Percentiles rank a stretch among this genome's conserved stretches.
Conservation (phyloP, 53 echinoderm and acorn worm genomes). For the Antedon mediterranea region DNA sequence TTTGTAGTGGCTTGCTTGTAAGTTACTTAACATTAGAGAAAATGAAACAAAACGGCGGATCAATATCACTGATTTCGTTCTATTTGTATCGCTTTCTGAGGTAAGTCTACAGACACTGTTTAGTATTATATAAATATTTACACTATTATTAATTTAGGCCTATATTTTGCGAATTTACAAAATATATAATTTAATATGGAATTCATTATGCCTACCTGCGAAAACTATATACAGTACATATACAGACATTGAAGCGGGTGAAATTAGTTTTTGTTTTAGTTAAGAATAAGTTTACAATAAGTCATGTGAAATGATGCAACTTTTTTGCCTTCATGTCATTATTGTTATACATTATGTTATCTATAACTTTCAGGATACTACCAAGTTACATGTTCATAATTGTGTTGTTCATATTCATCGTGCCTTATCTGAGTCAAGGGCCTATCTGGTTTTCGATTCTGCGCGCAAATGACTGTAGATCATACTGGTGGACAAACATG, state of each 20-base stretch:
- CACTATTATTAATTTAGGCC: too few species aligned
- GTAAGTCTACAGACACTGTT: slow-evolving; percentile 18
- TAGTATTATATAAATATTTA: too few species aligned
- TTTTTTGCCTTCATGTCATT: not conserved
- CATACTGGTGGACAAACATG: slow-evolving; percentile 88
- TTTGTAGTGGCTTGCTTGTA: slow-evolving; percentile 61
- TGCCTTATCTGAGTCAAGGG: slow-evolving; percentile 57
- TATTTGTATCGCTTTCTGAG: slow-evolving; percentile 84
- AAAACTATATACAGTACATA: too few species aligned
- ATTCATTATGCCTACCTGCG: too few species aligned
- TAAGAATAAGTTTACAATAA: too few species aligned
- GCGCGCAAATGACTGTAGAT: slow-evolving; percentile 11
- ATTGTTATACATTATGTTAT: not conserved
- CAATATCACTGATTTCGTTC: slow-evolving; percentile 44
- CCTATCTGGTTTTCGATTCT: slow-evolving; percentile 32
- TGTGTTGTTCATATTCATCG: slow-evolving; percentile 44
- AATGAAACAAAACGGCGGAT: slow-evolving; percentile 28
- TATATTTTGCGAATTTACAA: too few species aligned
- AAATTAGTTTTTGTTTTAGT: too few species aligned
- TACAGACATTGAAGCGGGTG: too few species aligned
- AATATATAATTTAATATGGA: too few species aligned
- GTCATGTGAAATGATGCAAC: not conserved
- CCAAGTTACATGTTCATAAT: slow-evolving; percentile 53
- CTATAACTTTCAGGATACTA: slow-evolving; percentile 42
- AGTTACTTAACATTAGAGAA: slow-evolving; percentile 39